A percentile compares a stretch with the other conserved stretches of the same genome.
Conservation (phyloP, 2,888 invertebrate species). For the Nomada ferruginata region DNA sequence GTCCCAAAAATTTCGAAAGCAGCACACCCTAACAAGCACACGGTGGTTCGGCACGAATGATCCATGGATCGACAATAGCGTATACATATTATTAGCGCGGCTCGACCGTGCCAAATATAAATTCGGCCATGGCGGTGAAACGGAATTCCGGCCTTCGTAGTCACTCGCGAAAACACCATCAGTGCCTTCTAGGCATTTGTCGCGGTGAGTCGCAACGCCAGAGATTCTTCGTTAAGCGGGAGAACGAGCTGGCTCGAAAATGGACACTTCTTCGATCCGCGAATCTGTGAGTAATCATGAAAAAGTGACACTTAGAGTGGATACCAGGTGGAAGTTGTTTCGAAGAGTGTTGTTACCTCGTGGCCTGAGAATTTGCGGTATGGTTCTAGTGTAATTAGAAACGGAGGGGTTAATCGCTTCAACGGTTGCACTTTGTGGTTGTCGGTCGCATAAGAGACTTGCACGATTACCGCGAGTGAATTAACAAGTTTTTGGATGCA, state of each 20-base stretch:
- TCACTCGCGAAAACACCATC: constrained; percentile 48
- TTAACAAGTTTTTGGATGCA: background rate
- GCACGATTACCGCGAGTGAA: background rate
- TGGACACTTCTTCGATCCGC: constrained; percentile 11
- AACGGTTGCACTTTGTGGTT: background rate
- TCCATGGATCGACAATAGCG: constrained; percentile 46
- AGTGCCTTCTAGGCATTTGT: constrained; percentile 45
- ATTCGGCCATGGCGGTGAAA: constrained; percentile 37
- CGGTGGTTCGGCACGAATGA: constrained; percentile 14
- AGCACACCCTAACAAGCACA: background rate
- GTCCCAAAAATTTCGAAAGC: background rate
- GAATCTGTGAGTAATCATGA: background rate
- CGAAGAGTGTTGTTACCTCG: background rate
- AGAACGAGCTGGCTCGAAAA: background rate
- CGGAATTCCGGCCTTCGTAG: constrained; percentile 45
- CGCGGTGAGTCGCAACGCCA: constrained; percentile 11
- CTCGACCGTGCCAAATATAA: constrained; percentile 54
- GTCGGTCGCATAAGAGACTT: background rate
- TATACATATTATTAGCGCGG: constrained; percentile 49
- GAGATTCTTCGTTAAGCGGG: background rate
- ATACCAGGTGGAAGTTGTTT: background rate
- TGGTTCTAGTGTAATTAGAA: background rate
- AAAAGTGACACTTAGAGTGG: background rate
- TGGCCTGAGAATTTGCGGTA: background rate
- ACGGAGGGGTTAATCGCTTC: background rate